These are phyloP conservation scores for Onychomys leucogaster DNA, from an alignment of 2,797 vertebrate genomes.

Conservation along the genomic window DNA sequence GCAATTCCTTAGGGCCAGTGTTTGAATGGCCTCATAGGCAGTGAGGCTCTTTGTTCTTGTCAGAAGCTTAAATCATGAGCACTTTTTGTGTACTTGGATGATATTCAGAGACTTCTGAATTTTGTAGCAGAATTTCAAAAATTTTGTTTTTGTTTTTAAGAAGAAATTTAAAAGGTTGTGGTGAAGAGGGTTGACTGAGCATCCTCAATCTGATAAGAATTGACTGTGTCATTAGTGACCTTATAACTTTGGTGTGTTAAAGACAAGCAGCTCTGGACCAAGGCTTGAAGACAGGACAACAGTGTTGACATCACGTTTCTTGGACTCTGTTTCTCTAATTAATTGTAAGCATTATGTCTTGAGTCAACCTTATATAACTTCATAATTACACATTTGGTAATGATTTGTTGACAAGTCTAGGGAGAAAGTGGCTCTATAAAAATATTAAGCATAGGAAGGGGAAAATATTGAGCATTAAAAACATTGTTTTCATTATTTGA, in stretches of 20 bases:
- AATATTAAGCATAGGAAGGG: too few species aligned
- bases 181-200: not conserved
- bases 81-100: slow-evolving; percentile 34
- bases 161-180: not conserved
- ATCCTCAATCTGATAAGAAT: not conserved
- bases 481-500: slow-evolving; percentile 28
- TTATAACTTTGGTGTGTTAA: not conserved
- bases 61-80: not conserved
- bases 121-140: not conserved
- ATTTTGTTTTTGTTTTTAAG: slow-evolving; percentile 47
- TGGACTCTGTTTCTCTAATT: not conserved
- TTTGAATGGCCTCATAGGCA: not conserved
- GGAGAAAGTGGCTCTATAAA: slow-evolving; percentile 15
- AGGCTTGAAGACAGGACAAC: slow-evolving; percentile 22
- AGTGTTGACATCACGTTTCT: slow-evolving; percentile 15
- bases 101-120: slow-evolving; percentile 30
- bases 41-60: not conserved
- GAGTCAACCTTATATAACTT: not conserved
- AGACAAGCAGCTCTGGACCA: not conserved
- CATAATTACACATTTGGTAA: slow-evolving; percentile 34
- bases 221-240: not conserved
- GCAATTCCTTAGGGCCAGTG: not conserved
- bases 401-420: slow-evolving; percentile 18
- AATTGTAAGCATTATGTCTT: slow-evolving; percentile 34
- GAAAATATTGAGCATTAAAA: too few species aligned